Conservation (phyloP, 2,113 vertebrate genomes). For the Heptranchias perlo region DNA sequence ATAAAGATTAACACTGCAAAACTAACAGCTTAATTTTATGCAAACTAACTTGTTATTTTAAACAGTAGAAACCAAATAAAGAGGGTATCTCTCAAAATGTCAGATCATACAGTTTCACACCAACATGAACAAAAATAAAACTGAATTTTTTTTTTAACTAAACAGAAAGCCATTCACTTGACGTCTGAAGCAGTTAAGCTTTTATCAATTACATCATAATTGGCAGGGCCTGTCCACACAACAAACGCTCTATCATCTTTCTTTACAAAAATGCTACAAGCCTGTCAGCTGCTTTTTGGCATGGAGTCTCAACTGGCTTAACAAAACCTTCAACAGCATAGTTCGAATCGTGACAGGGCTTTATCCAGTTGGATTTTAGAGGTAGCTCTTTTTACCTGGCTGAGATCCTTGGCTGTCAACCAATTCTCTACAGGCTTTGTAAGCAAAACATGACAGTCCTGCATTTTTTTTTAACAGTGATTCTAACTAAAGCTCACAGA, state of each 20-base stretch:
- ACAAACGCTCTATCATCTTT: background rate
- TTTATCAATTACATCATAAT: background rate
- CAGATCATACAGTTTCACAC: background rate
- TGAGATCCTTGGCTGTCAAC: slow-evolving; percentile 44
- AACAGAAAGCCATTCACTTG: background rate
- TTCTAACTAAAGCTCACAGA: slow-evolving; percentile 35
- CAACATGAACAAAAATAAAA: background rate
- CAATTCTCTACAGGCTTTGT: slow-evolving; percentile 43
- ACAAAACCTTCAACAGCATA: slow-evolving; percentile 40
- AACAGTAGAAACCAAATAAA: background rate
- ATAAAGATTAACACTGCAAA: background rate
- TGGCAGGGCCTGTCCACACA: background rate
- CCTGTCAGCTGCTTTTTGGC: background rate
- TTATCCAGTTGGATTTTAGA: slow-evolving; percentile 42
- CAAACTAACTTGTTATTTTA: background rate
- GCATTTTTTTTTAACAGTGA: background rate
- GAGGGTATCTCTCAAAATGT: background rate
- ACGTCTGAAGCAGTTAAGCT: background rate
- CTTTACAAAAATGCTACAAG: background rate
- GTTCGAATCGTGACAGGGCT: slow-evolving; percentile 38
- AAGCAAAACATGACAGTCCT: slow-evolving; percentile 48
- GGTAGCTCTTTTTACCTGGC: slow-evolving; percentile 46
- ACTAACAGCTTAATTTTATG: background rate
- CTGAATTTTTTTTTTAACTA: background rate
- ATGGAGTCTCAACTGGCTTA: background rate